phyloP scores from a whole-genome alignment of 2,113 vertebrate species.

The Malurus melanocephalus region DNA sequence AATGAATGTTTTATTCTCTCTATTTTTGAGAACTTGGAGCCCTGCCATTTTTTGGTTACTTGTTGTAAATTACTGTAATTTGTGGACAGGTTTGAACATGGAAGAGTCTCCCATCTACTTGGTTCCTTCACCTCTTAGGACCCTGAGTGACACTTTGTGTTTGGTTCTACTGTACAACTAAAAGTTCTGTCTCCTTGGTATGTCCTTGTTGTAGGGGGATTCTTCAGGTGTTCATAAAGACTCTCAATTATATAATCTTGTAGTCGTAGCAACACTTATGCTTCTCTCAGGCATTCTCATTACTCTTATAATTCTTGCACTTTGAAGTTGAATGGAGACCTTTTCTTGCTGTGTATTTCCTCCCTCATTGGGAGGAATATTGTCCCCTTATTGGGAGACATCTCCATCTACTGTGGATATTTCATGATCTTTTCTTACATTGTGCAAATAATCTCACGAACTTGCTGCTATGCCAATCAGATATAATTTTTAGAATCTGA shows the following conservation, averaged over 20 bases:
- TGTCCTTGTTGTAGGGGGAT: neutral
- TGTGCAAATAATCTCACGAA: neutral
- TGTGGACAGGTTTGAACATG: neutral
- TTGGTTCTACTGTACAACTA: neutral
- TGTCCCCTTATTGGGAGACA: neutral
- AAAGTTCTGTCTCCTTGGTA: neutral
- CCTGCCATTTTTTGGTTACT: neutral
- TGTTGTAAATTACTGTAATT: neutral
- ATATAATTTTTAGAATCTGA: neutral
- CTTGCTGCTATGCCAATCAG: neutral
- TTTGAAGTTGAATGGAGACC: neutral
- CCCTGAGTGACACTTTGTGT: fast-evolving
- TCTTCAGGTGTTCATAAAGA: neutral
- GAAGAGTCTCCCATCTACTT: neutral
- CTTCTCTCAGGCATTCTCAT: neutral
- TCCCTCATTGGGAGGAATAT: neutral
- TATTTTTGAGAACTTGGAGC: neutral
- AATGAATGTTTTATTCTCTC: neutral
- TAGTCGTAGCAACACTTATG: neutral
- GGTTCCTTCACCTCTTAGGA: neutral
- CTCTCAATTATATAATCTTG: neutral
- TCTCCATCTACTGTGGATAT: neutral
- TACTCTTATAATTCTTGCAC: neutral
- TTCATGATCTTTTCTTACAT: neutral
- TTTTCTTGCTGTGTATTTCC: neutral